Evolutionary conservation across 2,797 vertebrate genomes (phyloP), one percentile per base, ranked within the genome.

Genomic region (Sebastes reedi): DNA sequence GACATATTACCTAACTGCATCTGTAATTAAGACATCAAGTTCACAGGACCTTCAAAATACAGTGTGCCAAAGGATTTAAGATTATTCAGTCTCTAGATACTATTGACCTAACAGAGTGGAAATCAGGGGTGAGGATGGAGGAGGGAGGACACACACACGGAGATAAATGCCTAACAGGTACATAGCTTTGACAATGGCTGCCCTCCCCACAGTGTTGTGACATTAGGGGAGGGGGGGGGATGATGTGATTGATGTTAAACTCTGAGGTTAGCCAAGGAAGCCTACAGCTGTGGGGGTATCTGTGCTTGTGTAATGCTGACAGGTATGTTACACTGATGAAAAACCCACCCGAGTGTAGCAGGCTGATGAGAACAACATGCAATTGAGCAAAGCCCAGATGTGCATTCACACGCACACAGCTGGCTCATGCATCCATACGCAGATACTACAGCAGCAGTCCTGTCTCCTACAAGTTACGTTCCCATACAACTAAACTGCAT

Each of bases 181-280:
- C 14, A 75, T 32, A 13, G 29, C 70, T 62, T n/a, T 75, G 62
- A 73, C 60, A 74, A 39, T 72, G 36, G 20, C 67, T 56, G 52
- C 58, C 77, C 46, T 80, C 58, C 59, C 68, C 61, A 73, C n/a
- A 64, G 61, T 29, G 59, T 42, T 64, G 67, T 67, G 68, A 67
- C 29, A 3, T 76, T 29, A 46, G 30, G n/a, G 9, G 52, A 32
- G 32, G 34, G 27, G 18, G 58, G 61, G 39, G n/a, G 34, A 25
- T 52, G 50, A 34, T 67, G 46, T 81, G 52, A 88, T 74, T 82
- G 58, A 84, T 84, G 76, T 69, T 61, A 69, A 85, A 82, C 66
- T 76, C 65, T 36, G 27, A 77, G 70, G 64, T 81, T 79, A 72
- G 27, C 29, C 8, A 56, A 79, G 62, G 65, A 55, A 79, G 70